phyloP scores from a whole-genome alignment of 2,113 vertebrate species.

The Dasyurus viverrinus region DNA sequence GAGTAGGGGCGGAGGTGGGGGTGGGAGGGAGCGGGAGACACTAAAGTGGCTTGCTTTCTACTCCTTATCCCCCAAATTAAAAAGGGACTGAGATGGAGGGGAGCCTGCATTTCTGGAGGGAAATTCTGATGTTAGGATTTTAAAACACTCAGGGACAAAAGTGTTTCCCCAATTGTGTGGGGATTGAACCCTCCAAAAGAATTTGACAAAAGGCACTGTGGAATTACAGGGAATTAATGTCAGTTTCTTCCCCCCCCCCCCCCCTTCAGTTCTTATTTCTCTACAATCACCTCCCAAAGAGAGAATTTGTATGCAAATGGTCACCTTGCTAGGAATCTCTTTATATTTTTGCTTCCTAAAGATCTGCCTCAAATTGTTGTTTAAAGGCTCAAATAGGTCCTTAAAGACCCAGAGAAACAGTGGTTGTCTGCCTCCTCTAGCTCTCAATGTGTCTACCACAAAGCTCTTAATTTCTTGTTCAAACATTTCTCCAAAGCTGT shows the following conservation, averaged over 20 bases:
- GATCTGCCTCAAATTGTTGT: conserved; percentile 70
- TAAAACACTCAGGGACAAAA: conserved; percentile 76
- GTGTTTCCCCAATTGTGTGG: conserved; percentile 81
- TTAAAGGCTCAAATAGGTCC: conserved; percentile 71
- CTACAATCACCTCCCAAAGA: conserved; percentile 56
- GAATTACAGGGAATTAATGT: conserved; percentile 75
- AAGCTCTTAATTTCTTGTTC: conserved; percentile 83
- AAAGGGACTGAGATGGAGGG: conserved; percentile 56
- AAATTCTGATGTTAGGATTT: conserved; percentile 77
- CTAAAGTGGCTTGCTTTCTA: background rate
- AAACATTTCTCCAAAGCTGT: conserved; percentile 79
- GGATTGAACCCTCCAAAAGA: conserved; percentile 73
- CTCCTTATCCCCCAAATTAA: background rate
- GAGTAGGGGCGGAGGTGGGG: background rate
- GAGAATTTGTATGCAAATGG: conserved; percentile 76
- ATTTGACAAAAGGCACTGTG: conserved; percentile 57
- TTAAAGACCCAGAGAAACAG: conserved; percentile 62
- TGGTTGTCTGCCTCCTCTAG: conserved; percentile 61
- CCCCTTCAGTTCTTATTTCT: conserved; percentile 48
- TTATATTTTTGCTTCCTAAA: conserved; percentile 71
- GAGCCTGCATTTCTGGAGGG: conserved; percentile 68
- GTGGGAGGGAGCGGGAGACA: background rate
- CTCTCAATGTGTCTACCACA: conserved; percentile 64
- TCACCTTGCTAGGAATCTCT: conserved; percentile 57
- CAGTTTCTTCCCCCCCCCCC: background rate